A percentile compares a stretch with the other conserved stretches of the same genome.
These are phyloP conservation scores for Streblospio benedicti DNA, from an alignment of 1,140 invertebrate genomes.

Conservation along the genomic window DNA sequence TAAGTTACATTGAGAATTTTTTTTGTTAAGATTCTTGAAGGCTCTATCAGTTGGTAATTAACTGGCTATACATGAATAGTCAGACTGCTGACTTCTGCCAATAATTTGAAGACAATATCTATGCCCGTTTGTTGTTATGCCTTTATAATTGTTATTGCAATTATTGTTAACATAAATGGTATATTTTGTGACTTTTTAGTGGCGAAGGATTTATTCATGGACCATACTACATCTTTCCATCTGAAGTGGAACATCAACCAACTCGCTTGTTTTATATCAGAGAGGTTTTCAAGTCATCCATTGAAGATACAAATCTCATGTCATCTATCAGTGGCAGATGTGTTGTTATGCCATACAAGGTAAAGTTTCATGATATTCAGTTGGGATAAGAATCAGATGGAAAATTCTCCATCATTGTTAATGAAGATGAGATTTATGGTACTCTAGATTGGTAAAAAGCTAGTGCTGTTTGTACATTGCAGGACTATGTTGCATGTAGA, in stretches of 20 bases:
- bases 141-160: neutral
- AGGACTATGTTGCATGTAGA: conserved; percentile 83
- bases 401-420: too few species aligned
- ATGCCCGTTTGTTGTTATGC: neutral
- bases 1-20: conserved; percentile 23
- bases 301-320: conserved; percentile 80
- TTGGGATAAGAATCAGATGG: too few species aligned
- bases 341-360: too few species aligned
- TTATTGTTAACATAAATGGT: neutral
- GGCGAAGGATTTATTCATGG: conserved; percentile 80
- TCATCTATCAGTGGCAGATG: conserved; percentile 80
- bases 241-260: conserved; percentile 67
- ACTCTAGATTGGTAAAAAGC: too few species aligned
- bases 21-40: neutral
- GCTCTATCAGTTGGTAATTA: too few species aligned
- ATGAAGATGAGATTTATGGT: too few species aligned
- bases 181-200: conserved; percentile 21
- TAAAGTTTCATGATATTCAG: too few species aligned
- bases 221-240: conserved; percentile 80
- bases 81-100: too few species aligned
- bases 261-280: conserved; percentile 81
- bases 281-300: conserved; percentile 83
- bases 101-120: neutral
- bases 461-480: conserved; percentile 79
- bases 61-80: too few species aligned